phyloP scores from a whole-genome alignment of 2,888 invertebrate genomes.

The Drosophila multiciliata region DNA sequence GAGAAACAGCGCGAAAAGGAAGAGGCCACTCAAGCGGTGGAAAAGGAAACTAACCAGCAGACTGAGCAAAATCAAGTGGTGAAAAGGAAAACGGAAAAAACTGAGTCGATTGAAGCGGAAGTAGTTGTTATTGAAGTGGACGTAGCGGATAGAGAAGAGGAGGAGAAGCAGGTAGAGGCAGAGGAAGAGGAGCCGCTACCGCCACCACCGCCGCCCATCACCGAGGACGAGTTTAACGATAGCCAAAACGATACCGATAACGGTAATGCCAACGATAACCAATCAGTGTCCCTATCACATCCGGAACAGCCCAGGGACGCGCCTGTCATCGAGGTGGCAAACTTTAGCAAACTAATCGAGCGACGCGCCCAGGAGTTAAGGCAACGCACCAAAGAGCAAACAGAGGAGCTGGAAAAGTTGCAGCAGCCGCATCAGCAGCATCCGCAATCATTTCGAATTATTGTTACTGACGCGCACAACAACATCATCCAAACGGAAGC shows the following conservation, averaged over 20 bases:
- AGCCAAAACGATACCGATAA: conserved; percentile 6
- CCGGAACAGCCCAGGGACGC: conserved; percentile 80
- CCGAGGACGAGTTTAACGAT: conserved; percentile 31
- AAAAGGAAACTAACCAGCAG: conserved; percentile 38
- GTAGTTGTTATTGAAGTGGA: conserved; percentile 5
- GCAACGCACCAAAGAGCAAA: conserved; percentile 45
- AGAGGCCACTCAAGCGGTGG: conserved; percentile 31
- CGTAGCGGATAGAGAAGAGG: not conserved
- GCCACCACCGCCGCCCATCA: conserved; percentile 61
- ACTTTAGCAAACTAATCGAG: conserved; percentile 81
- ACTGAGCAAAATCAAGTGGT: conserved; percentile 33
- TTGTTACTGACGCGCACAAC: conserved; percentile 84
- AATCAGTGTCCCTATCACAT: conserved; percentile 44
- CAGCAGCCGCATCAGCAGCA: not conserved
- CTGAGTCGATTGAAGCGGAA: conserved; percentile 24
- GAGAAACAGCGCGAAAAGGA: conserved; percentile 57
- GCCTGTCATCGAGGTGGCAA: conserved; percentile 81
- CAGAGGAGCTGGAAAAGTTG: conserved; percentile 2
- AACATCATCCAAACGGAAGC: conserved; percentile 84
- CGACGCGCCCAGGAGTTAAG: conserved; percentile 78
- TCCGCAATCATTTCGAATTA: conserved; percentile 80
- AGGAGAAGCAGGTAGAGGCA: not conserved
- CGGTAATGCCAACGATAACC: conserved; percentile 32
- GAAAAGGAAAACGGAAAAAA: conserved; percentile 36
- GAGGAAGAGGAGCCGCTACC: conserved; percentile 51